Evolutionary conservation across 2,888 invertebrate genomes (phyloP).

Genomic region (Drosophila robusta): DNA sequence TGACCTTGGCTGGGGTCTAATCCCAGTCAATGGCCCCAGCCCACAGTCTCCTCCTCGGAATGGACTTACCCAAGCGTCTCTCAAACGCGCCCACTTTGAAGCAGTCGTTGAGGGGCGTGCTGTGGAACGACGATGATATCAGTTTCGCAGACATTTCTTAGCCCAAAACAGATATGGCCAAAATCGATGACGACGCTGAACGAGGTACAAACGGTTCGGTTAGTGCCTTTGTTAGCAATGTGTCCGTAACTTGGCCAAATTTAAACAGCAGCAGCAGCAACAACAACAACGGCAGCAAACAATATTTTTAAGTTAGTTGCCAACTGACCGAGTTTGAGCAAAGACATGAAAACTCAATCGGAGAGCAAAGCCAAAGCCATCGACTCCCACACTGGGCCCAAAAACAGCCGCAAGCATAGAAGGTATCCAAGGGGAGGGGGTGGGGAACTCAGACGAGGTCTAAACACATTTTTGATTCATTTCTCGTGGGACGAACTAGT

Average conservation of each 20-base stretch:
- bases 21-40: conserved; percentile 23
- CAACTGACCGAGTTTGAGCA: conserved; percentile 60
- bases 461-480: conserved; percentile 51
- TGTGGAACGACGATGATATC: conserved; percentile 83
- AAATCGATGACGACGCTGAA: conserved; percentile 60
- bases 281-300: conserved; percentile 26
- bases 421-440: background rate
- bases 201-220: conserved; percentile 41
- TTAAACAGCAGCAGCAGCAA: conserved; percentile 35
- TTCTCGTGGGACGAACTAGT: conserved; percentile 77
- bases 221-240: conserved; percentile 51
- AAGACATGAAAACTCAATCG: conserved; percentile 62
- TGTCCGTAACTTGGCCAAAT: conserved; percentile 48
- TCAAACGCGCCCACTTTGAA: conserved; percentile 86
- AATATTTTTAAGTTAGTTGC: conserved; percentile 45
- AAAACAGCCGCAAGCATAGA: conserved; percentile 49
- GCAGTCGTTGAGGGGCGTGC: conserved; percentile 80
- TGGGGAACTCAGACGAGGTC: conserved; percentile 53
- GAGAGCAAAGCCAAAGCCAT: conserved; percentile 50
- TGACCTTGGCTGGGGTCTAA: no score
- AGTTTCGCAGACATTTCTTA: conserved; percentile 82
- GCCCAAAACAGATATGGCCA: conserved; percentile 61
- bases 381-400: conserved; percentile 63
- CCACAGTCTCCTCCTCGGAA: conserved; percentile 2
- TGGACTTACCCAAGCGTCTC: conserved; percentile 86